These are phyloP conservation scores for Bubo bubo DNA, from an alignment of 2,113 vertebrate species.

Conservation along the genomic window DNA sequence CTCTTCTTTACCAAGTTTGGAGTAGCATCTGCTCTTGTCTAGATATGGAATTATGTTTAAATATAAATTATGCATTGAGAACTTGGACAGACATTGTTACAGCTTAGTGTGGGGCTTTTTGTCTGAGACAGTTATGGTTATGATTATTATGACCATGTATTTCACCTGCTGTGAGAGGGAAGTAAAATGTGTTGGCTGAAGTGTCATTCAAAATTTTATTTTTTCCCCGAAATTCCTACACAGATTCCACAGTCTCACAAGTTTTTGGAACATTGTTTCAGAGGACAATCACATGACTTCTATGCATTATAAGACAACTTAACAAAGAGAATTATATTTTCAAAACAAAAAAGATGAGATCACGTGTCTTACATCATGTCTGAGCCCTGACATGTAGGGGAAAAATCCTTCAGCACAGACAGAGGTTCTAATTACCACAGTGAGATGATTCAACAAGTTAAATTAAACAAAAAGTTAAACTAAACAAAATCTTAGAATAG, in stretches of 20 bases:
- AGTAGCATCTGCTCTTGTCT: not conserved
- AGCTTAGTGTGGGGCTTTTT: fast-evolving
- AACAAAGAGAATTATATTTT: not conserved
- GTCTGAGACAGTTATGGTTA: not conserved
- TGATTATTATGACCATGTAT: not conserved
- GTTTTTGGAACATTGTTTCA: not conserved
- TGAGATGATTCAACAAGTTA: not conserved
- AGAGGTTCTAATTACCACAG: not conserved
- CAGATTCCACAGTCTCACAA: not conserved
- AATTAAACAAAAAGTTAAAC: not conserved
- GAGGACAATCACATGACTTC: not conserved
- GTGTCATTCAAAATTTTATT: not conserved
- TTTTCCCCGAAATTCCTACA: not conserved
- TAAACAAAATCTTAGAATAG: not conserved
- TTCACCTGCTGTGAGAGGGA: not conserved
- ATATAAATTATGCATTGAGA: not conserved
- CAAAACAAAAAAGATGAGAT: not conserved
- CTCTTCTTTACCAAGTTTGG: not conserved
- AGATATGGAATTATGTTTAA: not conserved
- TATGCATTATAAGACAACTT: not conserved
- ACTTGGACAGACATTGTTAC: not conserved
- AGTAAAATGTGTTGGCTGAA: not conserved
- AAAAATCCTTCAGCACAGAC: not conserved
- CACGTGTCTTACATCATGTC: not conserved
- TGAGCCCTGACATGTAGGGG: not conserved